Percentiles rank a stretch among this genome's conserved stretches.
phyloP scores from a whole-genome alignment of 2,888 invertebrate genomes.

The Agrotis exclamationis region DNA sequence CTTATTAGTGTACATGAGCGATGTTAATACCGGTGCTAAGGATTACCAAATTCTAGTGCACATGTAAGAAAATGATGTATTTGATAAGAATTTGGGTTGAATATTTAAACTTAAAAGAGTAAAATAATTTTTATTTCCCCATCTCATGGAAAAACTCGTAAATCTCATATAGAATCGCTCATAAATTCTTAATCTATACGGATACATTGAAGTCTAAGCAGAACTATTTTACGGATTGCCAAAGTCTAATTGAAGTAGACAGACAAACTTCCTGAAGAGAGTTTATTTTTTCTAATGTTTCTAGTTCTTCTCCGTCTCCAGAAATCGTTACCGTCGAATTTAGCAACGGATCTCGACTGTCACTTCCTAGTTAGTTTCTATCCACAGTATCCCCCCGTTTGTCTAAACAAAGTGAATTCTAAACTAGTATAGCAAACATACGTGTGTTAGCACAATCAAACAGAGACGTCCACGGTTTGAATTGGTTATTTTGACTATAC shows the following conservation, averaged over 20 bases:
- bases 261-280: not conserved
- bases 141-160: too few relatives aligned
- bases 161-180: too few relatives aligned
- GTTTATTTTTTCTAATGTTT: slow-evolving; percentile 1
- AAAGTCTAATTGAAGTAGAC: not conserved
- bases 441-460: slow-evolving; percentile 62
- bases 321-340: slow-evolving; percentile 33
- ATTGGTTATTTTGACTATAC: slow-evolving; percentile 67
- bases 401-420: slow-evolving; percentile 67
- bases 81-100: too few relatives aligned
- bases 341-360: slow-evolving; percentile 15
- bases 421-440: slow-evolving; percentile 65
- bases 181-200: not conserved
- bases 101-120: too few relatives aligned
- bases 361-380: slow-evolving; percentile 44
- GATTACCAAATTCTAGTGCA: too few relatives aligned
- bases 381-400: slow-evolving; percentile 31
- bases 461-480: slow-evolving; percentile 56
- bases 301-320: slow-evolving; percentile 2
- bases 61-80: too few relatives aligned
- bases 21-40: too few relatives aligned
- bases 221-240: not conserved
- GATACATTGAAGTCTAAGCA: not conserved
- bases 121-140: too few relatives aligned
- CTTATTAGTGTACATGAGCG: too few relatives aligned